Percentiles rank a stretch among this genome's conserved stretches.
These are phyloP conservation scores for Apocheima hispidaria DNA, from an alignment of 2,888 invertebrate species.

Conservation along the genomic window DNA sequence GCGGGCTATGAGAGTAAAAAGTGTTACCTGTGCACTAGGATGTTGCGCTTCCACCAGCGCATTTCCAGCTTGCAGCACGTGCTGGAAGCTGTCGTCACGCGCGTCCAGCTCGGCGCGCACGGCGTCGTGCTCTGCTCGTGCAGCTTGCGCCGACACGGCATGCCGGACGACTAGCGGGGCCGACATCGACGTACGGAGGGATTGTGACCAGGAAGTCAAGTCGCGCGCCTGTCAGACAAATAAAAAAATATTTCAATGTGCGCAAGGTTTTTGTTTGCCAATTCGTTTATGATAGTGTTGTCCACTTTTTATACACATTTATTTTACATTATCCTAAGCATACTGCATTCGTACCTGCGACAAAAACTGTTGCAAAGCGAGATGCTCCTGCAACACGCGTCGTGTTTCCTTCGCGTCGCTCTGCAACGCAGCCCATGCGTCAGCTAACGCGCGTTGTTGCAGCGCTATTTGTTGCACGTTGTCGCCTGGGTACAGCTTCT, in stretches of 20 bases:
- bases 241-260: not conserved
- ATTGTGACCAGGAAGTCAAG: slow-evolving; percentile 94
- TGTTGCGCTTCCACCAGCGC: slow-evolving; percentile 95
- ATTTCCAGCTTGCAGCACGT: slow-evolving; percentile 91
- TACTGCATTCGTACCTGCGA: slow-evolving; percentile 73
- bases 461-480: slow-evolving; percentile 96
- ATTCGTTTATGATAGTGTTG: too few species aligned
- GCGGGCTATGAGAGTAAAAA: not conserved
- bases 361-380: slow-evolving; percentile 95
- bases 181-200: slow-evolving; percentile 91
- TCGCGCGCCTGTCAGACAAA: slow-evolving; percentile 88
- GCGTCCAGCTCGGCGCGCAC: slow-evolving; percentile 89
- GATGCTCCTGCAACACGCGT: slow-evolving; percentile 93
- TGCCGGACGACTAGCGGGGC: slow-evolving; percentile 92
- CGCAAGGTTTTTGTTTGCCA: not conserved
- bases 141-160: slow-evolving; percentile 92
- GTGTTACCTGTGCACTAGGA: slow-evolving; percentile 56
- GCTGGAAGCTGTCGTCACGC: slow-evolving; percentile 90
- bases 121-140: slow-evolving; percentile 89
- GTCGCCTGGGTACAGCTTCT: slow-evolving; percentile 95
- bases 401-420: slow-evolving; percentile 92
- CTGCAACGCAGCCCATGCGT: slow-evolving; percentile 95
- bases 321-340: too few species aligned
- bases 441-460: slow-evolving; percentile 94
- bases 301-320: too few species aligned